Base-by-base conservation (phyloP, 2,113 vertebrate genomes). In the Lagopus muta region DNA sequence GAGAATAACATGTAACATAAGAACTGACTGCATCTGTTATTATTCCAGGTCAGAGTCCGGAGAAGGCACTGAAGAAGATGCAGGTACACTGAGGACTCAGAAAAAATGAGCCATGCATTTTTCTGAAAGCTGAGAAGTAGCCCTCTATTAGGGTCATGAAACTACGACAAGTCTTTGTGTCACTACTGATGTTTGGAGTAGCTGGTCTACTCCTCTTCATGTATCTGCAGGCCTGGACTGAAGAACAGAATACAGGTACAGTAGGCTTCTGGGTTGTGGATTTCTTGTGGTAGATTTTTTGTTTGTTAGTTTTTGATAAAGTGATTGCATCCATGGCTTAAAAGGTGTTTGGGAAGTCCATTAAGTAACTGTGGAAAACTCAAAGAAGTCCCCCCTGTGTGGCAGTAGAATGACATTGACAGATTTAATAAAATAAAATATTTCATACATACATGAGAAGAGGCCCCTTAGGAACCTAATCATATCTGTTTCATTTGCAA, bases 201-300 rank as follows among this genome's bases (percentile, higher is more conserved):
- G 97, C 97, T 36, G 98, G 97, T 45, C 95, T 98, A 11, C 94
- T 98, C 76, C 89, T 98, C 83, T 97, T 98, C 92, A 97, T 98
- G 95, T 98, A 98, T 34, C 82, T 98, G 72, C 97, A 98, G 42
- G 94, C 87, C 57, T 96, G 97, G 95, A 97, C 97, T 83, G 97
- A 98, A 86, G 97, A 97, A 21, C 97, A 92, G 5, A 97, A 92
- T 43, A 83, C 97, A 98, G 97, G 98, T 98, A 95, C 74, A 79
- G 73, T 36, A 55, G 28, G 7, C 20, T 62, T 62, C 24, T 40
- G 61, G 36, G 10, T 40, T 64, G 25, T 38, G 10, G 25, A 10
- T 27, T 25, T 64, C 14, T 62, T 38, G 16, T 36, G 13, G 24
- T 36, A 13, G 14, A 14, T 38, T 74, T 71, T 67, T 21, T 10